Evolutionary conservation across 2,888 invertebrate genomes (phyloP), one percentile per base, ranked within the genome.

Genomic region (Patella caerulea): DNA sequence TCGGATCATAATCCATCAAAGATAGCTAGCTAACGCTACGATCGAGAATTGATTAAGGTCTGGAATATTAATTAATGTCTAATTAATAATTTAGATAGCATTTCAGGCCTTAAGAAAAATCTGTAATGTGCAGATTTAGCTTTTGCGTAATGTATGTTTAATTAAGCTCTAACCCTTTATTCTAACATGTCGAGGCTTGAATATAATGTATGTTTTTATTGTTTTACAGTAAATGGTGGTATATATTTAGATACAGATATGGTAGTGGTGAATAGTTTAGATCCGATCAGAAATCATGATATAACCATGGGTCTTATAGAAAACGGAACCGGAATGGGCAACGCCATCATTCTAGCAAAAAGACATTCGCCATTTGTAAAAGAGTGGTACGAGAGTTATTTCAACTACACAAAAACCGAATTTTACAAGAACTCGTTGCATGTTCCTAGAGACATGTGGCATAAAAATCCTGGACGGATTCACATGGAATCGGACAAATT

Each of bases 211-310:
- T 53, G 5, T 19, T n/a, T 53, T 55, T 55, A 1, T 77, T 73
- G 3, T 73, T n/a, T 78, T 78, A 59, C 81, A 78, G 77, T 82
- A 56, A 82, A 80, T 70, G 83, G 83, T 14, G 83, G 83, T 15
- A 81, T 83, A 70, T 82, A 82, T 72, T 79, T 83, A 53, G 83
- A 83, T 73, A 72, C 78, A 0, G 83, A 83, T 72, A 81, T 83
- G 73, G 78, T 83, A 53, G 76, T 83, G n/a, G 34, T 78, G 3
- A 75, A 77, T 24, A 69, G 77, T 54, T 76, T 82, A 9, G 80
- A 74, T 12, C 77, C 82, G 1, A 70, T 83, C 15, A 75, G 81
- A 11, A 14, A 72, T 12, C 72, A 78, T 34, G 79, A 80, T 72
- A 71, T 81, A 54, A 83, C 82, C 1, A 80, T 80, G 81, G 82